These are phyloP conservation scores for Helicoverpa assulta DNA, from an alignment of 2,888 invertebrate genomes.

Conservation along the genomic window DNA sequence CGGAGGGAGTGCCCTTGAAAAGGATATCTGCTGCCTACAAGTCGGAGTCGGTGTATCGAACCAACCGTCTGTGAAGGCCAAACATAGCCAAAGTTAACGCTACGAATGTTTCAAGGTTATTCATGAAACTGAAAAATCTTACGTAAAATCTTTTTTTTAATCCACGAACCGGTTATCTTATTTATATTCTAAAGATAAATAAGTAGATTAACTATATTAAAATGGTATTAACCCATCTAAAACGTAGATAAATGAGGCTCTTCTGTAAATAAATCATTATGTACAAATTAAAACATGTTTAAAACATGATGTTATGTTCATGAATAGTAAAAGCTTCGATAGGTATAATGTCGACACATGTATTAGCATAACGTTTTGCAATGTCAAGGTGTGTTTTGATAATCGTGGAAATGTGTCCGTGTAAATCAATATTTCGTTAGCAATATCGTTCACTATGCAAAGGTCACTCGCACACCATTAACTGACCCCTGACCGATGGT, in stretches of 20 bases:
- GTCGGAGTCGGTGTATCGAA: conserved; percentile 78
- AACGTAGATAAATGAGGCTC: conserved; percentile 66
- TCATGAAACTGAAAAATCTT: conserved; percentile 51
- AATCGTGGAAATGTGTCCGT: conserved; percentile 30
- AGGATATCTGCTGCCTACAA: conserved; percentile 74
- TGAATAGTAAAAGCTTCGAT: conserved; percentile 31
- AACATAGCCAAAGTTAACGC: conserved; percentile 68
- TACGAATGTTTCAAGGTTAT: conserved; percentile 62
- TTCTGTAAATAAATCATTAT: neutral
- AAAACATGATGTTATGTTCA: conserved; percentile 1
- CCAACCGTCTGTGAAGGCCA: conserved; percentile 78
- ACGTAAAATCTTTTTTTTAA: conserved; percentile 6
- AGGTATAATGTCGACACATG: conserved; percentile 10
- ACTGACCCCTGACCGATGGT: conserved; percentile 83
- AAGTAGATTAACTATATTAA: conserved; percentile 43
- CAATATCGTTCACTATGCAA: conserved; percentile 56
- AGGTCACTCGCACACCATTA: conserved; percentile 64
- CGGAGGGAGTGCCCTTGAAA: conserved; percentile 78
- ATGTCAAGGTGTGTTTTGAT: conserved; percentile 25
- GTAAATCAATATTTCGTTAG: conserved; percentile 55
- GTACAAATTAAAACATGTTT: conserved; percentile 25
- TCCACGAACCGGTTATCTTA: conserved; percentile 54
- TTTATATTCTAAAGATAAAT: conserved; percentile 60
- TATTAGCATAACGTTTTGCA: conserved; percentile 9
- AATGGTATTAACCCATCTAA: conserved; percentile 55